Base-by-base conservation (phyloP, 2,113 vertebrate species). In the Forbesichthys papilliferus region DNA sequence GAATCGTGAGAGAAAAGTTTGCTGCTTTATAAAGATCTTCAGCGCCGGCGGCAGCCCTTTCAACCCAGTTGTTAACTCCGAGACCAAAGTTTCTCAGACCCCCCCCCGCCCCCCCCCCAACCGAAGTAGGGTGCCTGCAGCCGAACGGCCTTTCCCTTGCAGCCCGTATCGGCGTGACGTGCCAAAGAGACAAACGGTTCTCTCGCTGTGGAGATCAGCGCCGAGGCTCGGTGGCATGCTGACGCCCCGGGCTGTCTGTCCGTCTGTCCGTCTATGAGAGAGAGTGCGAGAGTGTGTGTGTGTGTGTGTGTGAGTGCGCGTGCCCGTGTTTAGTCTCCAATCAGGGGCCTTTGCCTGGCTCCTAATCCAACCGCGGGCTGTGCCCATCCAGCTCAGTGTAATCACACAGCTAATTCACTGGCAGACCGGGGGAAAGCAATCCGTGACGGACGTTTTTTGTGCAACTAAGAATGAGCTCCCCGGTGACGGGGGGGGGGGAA, bases 361-460 rank as follows among this genome's bases (percentile, higher is more conserved):
- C 76, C 75, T 90, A 92, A 91, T 91, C 90, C 87, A 82, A 83
- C 79, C 78, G 59, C 60, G 79, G 82, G 83, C 86, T 84, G 85
- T 84, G 83, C 84, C 84, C 84, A 75, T 84, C 83, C 87, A 82
- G 86, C 86, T 92, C 87, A 87, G 84, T 91, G 90, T 91, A 92
- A 92, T 92, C 90, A 88, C 88, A 84, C 83, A 75, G 84, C 86
- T 90, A 91, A 90, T 91, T 92, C 89, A 89, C 90, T 90, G 82
- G 87, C 87, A 81, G 87, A 88, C 62, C 85, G 86, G 82, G 81
- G 88, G 88, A 90, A 89, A 87, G 88, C 89, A 86, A 92, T 89
- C 91, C 90, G 89, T 92, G 91, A 92, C 90, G 90, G 90, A 85
- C 90, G 83, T 92, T 90, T 92, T 90, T 89, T 91, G 89, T 88